A percentile compares a stretch with the other conserved stretches of the same genome.
These are phyloP conservation scores for Carassius auratus DNA, from an alignment of 2,113 vertebrate species.

Conservation along the genomic window DNA sequence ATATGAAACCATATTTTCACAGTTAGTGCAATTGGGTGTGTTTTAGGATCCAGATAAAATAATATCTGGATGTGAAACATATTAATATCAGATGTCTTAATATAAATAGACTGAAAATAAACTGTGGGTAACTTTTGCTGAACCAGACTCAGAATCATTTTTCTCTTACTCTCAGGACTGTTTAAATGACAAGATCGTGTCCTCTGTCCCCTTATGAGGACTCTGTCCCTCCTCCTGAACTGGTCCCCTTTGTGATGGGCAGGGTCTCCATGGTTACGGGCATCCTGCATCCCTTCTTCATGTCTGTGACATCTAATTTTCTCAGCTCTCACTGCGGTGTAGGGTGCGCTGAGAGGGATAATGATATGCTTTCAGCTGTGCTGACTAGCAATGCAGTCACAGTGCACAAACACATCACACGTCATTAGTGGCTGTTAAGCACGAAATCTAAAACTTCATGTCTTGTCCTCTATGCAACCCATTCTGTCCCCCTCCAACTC, in stretches of 20 bases:
- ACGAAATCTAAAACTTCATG: constrained; percentile 64
- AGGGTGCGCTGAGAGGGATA: constrained; percentile 70
- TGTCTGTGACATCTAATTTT: constrained; percentile 78
- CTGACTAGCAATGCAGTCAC: constrained; percentile 71
- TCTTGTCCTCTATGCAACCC: constrained; percentile 35
- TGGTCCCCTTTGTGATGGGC: constrained; percentile 56
- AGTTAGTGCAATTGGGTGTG: no score
- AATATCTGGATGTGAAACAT: not conserved
- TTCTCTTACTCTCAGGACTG: not conserved
- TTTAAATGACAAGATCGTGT: constrained; percentile 6
- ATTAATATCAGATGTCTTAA: no score
- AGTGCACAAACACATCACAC: constrained; percentile 69
- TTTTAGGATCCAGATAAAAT: not conserved
- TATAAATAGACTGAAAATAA: no score
- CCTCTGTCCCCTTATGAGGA: constrained; percentile 28
- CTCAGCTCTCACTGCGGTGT: constrained; percentile 63
- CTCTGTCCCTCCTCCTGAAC: constrained; percentile 54
- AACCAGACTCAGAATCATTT: not conserved
- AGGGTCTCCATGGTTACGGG: constrained; percentile 68
- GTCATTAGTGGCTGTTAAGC: constrained; percentile 73
- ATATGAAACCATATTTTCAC: no score
- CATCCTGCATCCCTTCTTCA: constrained; percentile 62
- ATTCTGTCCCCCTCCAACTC: constrained; percentile 37
- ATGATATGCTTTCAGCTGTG: constrained; percentile 80
- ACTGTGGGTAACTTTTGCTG: not conserved